These are phyloP conservation scores for Tokudaia tokunoshimensis DNA, from an alignment of 2,797 vertebrate genomes.

Conservation along the genomic window DNA sequence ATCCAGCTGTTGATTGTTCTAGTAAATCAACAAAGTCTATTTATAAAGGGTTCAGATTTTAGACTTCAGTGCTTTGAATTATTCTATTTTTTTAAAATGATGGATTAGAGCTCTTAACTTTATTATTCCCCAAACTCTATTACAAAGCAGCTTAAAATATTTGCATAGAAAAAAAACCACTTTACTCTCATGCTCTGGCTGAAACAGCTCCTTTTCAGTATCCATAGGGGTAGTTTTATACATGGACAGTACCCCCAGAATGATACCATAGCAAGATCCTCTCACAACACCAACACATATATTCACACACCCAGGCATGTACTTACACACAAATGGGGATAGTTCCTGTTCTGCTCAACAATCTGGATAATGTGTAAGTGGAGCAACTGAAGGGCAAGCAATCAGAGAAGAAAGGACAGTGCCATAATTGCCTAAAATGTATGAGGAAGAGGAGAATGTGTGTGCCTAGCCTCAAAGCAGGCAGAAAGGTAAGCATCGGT, in stretches of 20 bases:
- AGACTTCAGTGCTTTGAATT: conserved; percentile 62
- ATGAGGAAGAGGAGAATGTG: background rate
- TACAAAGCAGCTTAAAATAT: conserved; percentile 62
- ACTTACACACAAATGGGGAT: background rate
- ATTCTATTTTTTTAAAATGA: conserved; percentile 74
- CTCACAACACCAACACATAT: background rate
- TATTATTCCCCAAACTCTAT: conserved; percentile 67
- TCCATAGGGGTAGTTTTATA: background rate
- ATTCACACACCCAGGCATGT: background rate
- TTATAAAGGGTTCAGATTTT: conserved; percentile 71
- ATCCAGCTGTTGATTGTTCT: conserved; percentile 66
- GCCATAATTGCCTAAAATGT: background rate
- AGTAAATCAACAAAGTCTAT: conserved; percentile 74
- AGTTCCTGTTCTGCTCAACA: background rate
- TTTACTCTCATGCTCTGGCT: background rate
- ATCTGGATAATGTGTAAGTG: background rate
- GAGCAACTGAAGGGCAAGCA: background rate
- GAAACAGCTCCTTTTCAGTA: background rate
- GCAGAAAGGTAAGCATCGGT: background rate
- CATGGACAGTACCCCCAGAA: background rate
- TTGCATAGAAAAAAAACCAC: conserved; percentile 58
- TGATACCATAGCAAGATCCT: background rate
- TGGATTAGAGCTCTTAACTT: conserved; percentile 58
- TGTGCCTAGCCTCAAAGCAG: background rate
- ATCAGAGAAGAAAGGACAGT: too few species aligned